These are phyloP conservation scores for Nerophis ophidion DNA, from an alignment of 2,113 vertebrate genomes.

Conservation along the genomic window DNA sequence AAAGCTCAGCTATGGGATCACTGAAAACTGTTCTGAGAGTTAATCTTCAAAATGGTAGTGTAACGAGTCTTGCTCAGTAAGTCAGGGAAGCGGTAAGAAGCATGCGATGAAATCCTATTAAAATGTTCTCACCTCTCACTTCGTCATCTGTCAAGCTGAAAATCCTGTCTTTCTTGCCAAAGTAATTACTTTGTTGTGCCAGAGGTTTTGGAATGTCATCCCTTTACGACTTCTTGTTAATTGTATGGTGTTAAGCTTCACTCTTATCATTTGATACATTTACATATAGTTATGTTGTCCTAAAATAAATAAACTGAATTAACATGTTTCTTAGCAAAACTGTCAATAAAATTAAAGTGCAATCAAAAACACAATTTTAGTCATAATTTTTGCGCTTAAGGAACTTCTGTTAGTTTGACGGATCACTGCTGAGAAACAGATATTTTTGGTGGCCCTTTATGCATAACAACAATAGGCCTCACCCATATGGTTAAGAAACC, in stretches of 20 bases:
- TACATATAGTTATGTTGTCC: too few species aligned
- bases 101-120: slow-evolving; percentile 34
- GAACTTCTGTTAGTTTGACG: too few species aligned
- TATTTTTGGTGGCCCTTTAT: too few species aligned
- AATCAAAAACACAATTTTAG: too few species aligned
- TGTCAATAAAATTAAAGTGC: too few species aligned
- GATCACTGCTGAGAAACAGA: too few species aligned
- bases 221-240: slow-evolving; percentile 31
- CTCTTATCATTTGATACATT: slow-evolving; percentile 25
- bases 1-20: slow-evolving; percentile 12
- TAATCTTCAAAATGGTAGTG: slow-evolving; percentile 35
- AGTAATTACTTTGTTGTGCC: slow-evolving; percentile 5
- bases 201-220: slow-evolving; percentile 39
- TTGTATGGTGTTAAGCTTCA: slow-evolving; percentile 41
- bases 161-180: slow-evolving; percentile 2
- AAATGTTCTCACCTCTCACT: slow-evolving; percentile 21
- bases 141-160: slow-evolving; percentile 19
- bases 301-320: too few species aligned
- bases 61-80: slow-evolving; percentile 28
- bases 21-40: slow-evolving; percentile 20
- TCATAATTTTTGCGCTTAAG: too few species aligned
- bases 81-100: slow-evolving; percentile 20
- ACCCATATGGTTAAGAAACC: too few species aligned
- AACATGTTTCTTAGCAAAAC: too few species aligned
- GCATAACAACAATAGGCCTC: too few species aligned